These are phyloP conservation scores for Parazoanthus swiftii DNA, from an alignment of 92 coral and sea anemone species.

Conservation along the genomic window DNA sequence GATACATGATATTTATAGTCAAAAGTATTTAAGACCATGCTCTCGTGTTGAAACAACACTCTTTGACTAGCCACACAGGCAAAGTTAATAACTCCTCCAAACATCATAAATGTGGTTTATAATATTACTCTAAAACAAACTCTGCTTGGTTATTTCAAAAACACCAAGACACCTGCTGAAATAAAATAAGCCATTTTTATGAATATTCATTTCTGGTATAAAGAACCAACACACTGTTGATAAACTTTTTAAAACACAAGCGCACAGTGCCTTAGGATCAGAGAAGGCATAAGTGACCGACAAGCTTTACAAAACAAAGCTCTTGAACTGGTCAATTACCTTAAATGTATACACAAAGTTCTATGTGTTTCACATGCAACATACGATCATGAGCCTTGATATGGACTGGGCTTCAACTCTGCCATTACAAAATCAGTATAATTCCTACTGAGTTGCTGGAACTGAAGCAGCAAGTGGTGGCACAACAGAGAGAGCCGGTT, in stretches of 20 bases:
- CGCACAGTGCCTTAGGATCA: not conserved
- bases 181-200: not conserved
- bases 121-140: not conserved
- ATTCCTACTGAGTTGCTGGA: conserved; percentile 52
- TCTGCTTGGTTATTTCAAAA: conserved; percentile 12
- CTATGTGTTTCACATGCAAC: not conserved
- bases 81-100: conserved; percentile 8
- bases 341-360: not conserved
- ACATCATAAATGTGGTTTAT: not conserved
- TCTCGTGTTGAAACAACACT: not conserved
- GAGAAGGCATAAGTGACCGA: not conserved
- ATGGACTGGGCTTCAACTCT: not conserved
- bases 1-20: not conserved
- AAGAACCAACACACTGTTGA: conserved; percentile 14
- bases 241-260: conserved; percentile 15
- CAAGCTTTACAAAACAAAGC: not conserved
- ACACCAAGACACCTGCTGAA: not conserved
- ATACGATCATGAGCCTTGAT: not conserved
- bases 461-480: conserved; percentile 46
- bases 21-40: not conserved
- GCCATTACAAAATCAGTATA: not conserved
- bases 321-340: conserved; percentile 1
- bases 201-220: not conserved
- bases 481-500: conserved; percentile 44
- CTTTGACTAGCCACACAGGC: not conserved